A percentile compares a stretch with the other conserved stretches of the same genome.
Evolutionary conservation across 2,113 vertebrate genomes (phyloP).

Genomic region (Psettodes erumei): DNA sequence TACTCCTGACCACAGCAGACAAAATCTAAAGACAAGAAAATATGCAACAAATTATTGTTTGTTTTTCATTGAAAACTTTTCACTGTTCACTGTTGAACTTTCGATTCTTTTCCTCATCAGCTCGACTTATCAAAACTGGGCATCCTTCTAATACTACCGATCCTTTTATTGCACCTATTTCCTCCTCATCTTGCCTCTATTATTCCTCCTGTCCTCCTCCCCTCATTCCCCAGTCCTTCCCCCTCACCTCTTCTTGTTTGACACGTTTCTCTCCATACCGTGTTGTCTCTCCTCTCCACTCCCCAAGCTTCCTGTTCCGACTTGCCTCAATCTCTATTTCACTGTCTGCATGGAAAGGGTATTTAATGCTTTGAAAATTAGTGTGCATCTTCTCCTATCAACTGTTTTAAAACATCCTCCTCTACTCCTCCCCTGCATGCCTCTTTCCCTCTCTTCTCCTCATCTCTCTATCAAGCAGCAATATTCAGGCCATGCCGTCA

Average conservation of each 20-base stretch:
- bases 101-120: not conserved
- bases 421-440: slow-evolving; percentile 20
- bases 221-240: not conserved
- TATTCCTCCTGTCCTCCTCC: not conserved
- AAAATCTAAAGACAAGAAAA: slow-evolving; percentile 82
- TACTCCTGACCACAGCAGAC: slow-evolving; percentile 91
- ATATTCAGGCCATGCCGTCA: slow-evolving; percentile 49
- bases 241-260: not conserved
- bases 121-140: not conserved
- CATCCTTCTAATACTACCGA: not conserved
- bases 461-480: slow-evolving; percentile 42
- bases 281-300: slow-evolving; percentile 9
- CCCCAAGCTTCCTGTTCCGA: slow-evolving; percentile 19
- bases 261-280: not conserved
- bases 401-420: slow-evolving; percentile 34
- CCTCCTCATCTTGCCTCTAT: not conserved
- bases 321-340: slow-evolving; percentile 11
- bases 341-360: slow-evolving; percentile 19
- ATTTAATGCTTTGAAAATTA: slow-evolving; percentile 58
- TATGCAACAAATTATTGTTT: not conserved
- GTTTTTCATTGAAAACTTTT: not conserved
- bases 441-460: slow-evolving; percentile 42
- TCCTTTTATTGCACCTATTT: not conserved
- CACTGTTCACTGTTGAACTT: not conserved
- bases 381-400: slow-evolving; percentile 53